Evolutionary conservation across 2,797 vertebrate genomes (phyloP), one percentile per base, ranked within the genome.

Genomic region (Xyrichtys novacula): DNA sequence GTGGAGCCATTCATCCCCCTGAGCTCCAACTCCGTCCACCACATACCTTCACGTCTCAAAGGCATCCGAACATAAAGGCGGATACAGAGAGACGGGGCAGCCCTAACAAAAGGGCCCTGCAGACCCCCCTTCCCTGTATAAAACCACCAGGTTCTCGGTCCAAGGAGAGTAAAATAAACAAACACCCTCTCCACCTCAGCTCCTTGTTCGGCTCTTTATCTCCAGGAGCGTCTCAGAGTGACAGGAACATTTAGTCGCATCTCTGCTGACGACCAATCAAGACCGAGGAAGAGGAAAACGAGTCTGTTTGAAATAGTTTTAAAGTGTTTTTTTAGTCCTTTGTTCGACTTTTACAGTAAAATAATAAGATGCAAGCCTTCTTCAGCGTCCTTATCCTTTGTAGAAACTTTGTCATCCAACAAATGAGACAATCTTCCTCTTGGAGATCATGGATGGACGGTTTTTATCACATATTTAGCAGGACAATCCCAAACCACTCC

Each of bases 1-100:
- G 50, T 69, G 65, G 38, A 83, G 73, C 82, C 50, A 80, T 86
- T 86, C 80, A 78, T 61, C 67, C 72, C 67, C 72, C 44, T 6
- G 72, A 72, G 71, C 61, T 16, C 10, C 62, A 60, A 55, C 70
- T 72, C 77, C 73, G 50, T 20, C 63, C 31, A 75, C 52, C 65
- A 25, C 88, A 85, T 87, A 73, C 78, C 85, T 77, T 56, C 85
- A 87, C 85, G 75, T 84, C 88, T 88, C 79, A 86, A 84, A 85
- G 81, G 71, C 84, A 59, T 78, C 79, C 64, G 38, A 65, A 86
- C 78, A 84, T 76, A 78, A 88, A 85, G 82, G 64, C 74, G 31
- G 73, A 71, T 73, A 78, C 76, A 43, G 59, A 36, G 69, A 75
- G 77, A 73, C 71, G 46, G 73, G 57, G 60, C 44, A 26, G 65